Evolutionary conservation across 2,113 vertebrate genomes (phyloP), one percentile per base, ranked within the genome.

Genomic region (Chaetura pelagica): DNA sequence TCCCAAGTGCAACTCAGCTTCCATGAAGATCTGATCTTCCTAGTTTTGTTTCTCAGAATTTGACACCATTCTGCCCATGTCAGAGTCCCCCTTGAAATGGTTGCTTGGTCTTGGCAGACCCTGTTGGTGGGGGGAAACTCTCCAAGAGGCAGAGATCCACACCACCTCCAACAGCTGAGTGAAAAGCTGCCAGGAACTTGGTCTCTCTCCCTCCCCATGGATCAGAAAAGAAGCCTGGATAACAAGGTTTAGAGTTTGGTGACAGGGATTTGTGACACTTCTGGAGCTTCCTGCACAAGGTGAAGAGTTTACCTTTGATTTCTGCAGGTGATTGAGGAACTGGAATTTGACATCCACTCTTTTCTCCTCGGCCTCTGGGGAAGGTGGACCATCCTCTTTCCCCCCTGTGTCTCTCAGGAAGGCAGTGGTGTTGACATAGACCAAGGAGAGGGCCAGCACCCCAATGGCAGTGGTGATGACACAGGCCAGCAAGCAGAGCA

Each of bases 281-380:
- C 26, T 48, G 14, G 7, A 23, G 61, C 48, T 46, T 46, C 38
- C 32, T 57, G 44, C 48, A 20, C 35, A 42, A 40, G 57, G 30
- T 4, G 5, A 26, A 6, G 24, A 24, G 26, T 46, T 88, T 96
- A 98, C 98, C 97, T 98, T 97, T 24, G 97, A 97, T 59, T 97
- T 96, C 40, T 76, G 29, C 69, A 98, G 95, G 8, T 94, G 97
- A 59, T 97, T 96, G 55, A 98, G 86, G 96, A 98, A 98, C 73
- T 94, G 95, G 80, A 93, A 98, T 73, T 93, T 97, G 27, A 84
- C 22, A 7, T 98, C 97, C 44, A 96, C 75, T 2, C 21, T 30
- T 17, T 55, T 90, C 27, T 77, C 77, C 7, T 19, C 48, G 6
- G 66, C 48, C 35, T 61, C 38, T 1, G 20, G 27, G 68, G 59